Base-by-base conservation (phyloP, 2,113 vertebrate genomes). In the Platichthys flesus region DNA sequence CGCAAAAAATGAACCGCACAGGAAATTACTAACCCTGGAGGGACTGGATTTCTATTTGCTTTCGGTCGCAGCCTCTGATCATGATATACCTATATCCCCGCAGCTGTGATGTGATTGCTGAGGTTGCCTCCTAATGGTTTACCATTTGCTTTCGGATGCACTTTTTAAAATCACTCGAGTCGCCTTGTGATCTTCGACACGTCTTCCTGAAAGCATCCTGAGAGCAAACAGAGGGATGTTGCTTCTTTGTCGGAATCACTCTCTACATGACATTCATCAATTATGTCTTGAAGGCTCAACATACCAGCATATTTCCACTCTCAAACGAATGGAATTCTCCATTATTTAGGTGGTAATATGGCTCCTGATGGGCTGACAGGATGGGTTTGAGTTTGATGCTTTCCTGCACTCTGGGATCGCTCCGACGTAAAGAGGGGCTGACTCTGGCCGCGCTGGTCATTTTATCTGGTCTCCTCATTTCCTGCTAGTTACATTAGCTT, bases 401-500 rank as follows among this genome's bases (percentile, higher is more conserved):
- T 90, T 86, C 81, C 86, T 91, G 90, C 83, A 90, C 90, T 91
- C 74, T 79, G 63, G 67, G 74, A 51, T 47, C 23, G 67, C 72
- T 63, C 45, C 12, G 4, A 68, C 20, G 6, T 69, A 66, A 78
- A 80, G 85, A 81, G 70, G 78, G 64, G 55, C 73, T 26, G 4
- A 67, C 71, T 69, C 82, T 67, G 78, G 79, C 82, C 85, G 72
- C 84, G 47, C 80, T 79, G 85, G 88, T 89, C 92, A 90, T 89
- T 91, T 87, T 84, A 86, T 85, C 88, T 79, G 58, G 81, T 88
- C 89, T 85, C 59, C 74, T 89, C 40, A 35, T 88, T 93, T 93
- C 91, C 91, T 91, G 91, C 81, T 84, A 74, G 85, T 90, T 91
- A 91, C 92, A 93, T 93, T 93, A 93, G 92, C 80, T 62, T 12